A percentile compares a stretch with the other conserved stretches of the same genome.
phyloP scores from a whole-genome alignment of 2,797 vertebrate genomes.

The Paramormyrops hopkinsi region DNA sequence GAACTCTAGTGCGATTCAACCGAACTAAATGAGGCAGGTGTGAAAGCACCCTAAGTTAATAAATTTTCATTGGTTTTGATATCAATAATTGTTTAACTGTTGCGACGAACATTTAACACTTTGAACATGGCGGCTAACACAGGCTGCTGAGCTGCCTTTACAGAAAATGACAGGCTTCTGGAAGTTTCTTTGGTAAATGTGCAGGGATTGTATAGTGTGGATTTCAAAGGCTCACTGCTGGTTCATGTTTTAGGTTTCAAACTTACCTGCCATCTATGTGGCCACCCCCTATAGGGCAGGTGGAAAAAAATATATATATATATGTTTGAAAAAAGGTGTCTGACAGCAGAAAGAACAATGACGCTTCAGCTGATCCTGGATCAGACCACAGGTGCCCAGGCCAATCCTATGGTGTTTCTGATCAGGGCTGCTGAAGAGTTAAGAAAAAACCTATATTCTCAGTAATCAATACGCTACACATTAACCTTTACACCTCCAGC shows the following conservation, averaged over 20 bases:
- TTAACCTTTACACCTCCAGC: constrained; percentile 21
- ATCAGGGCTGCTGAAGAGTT: not conserved
- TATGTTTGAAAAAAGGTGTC: not conserved
- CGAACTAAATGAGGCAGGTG: no score
- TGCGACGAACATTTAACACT: not conserved
- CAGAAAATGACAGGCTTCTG: not conserved
- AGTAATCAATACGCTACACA: not conserved
- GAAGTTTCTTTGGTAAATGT: not conserved
- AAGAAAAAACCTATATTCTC: constrained; percentile 16
- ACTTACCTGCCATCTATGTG: not conserved
- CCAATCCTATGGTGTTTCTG: not conserved
- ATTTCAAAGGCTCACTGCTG: not conserved
- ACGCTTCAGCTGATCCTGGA: not conserved
- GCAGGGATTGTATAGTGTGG: not conserved
- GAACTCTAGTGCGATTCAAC: no score
- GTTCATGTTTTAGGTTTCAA: not conserved
- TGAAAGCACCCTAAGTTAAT: no score
- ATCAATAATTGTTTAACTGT: not conserved
- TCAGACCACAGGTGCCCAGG: not conserved
- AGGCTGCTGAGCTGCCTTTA: not conserved
- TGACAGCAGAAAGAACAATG: constrained; percentile 7
- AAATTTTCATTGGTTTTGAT: not conserved
- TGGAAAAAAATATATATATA: not conserved
- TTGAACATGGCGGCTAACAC: not conserved
- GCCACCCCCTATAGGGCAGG: not conserved